Conservation (phyloP, 1,140 invertebrate species). For the Homarus americanus region DNA sequence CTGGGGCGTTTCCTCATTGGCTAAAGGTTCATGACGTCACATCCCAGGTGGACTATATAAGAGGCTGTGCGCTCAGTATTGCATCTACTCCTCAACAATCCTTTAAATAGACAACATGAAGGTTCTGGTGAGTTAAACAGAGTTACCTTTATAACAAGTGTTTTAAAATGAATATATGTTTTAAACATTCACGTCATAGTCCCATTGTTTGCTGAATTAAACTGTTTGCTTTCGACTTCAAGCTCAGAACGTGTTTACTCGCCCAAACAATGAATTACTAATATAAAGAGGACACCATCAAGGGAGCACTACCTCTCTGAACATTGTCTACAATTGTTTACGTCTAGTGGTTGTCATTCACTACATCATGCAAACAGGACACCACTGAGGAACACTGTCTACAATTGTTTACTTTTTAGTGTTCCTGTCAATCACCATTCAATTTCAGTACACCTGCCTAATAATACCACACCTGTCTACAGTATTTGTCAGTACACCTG, state of each 20-base stretch:
- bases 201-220: not conserved
- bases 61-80: not conserved
- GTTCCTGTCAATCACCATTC: too few species aligned
- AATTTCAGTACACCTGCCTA: too few species aligned
- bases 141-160: not conserved
- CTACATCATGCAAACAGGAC: too few species aligned
- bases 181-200: not conserved
- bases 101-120: conserved; percentile 34
- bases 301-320: too few species aligned
- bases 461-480: too few species aligned
- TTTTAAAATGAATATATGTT: not conserved
- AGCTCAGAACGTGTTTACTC: too few species aligned
- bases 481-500: too few species aligned
- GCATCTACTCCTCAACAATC: not conserved
- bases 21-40: conserved; percentile 24
- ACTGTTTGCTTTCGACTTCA: not conserved
- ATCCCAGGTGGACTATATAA: not conserved
- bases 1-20: conserved; percentile 29
- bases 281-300: too few species aligned
- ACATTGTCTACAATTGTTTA: too few species aligned
- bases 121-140: conserved; percentile 40
- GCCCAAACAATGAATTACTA: not conserved
- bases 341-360: too few species aligned
- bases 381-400: too few species aligned
- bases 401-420: too few species aligned